Conservation (phyloP, 2,888 invertebrate species). For the Thumatha senex region DNA sequence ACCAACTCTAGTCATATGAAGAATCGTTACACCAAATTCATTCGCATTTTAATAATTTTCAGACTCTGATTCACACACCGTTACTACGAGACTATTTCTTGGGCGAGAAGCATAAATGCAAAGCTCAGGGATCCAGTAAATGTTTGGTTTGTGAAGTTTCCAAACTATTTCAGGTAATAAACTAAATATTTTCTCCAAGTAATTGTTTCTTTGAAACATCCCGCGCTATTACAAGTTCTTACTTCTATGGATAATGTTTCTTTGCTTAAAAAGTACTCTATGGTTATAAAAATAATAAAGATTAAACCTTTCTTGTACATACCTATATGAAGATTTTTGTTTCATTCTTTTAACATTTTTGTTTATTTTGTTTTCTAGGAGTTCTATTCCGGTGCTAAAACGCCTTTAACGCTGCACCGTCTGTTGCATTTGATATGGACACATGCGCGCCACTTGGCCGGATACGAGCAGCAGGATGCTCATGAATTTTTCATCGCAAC, state of each 20-base stretch:
- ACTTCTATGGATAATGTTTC: not conserved
- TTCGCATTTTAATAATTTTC: too few species aligned
- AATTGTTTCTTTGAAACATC: conserved; percentile 19
- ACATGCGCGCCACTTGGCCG: conserved; percentile 96
- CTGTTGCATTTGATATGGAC: conserved; percentile 97
- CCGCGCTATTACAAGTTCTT: conserved; percentile 13
- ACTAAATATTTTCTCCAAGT: not conserved
- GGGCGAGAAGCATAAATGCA: conserved; percentile 95
- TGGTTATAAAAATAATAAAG: not conserved
- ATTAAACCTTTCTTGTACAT: not conserved
- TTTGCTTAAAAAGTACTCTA: not conserved
- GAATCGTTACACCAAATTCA: too few species aligned
- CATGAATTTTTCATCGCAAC: conserved; percentile 99
- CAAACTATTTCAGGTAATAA: conserved; percentile 94
- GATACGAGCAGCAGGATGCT: conserved; percentile 99
- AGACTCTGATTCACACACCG: conserved; percentile 97
- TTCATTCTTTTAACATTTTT: conserved; percentile 8
- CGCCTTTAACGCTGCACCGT: conserved; percentile 94
- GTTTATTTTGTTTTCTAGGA: conserved; percentile 75
- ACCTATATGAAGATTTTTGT: conserved; percentile 7
- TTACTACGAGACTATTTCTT: conserved; percentile 97
- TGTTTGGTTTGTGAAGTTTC: conserved; percentile 98
- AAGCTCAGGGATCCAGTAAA: conserved; percentile 86
- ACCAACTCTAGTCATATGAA: too few species aligned
- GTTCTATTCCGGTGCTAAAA: conserved; percentile 96